Base-by-base conservation (phyloP, 2,888 invertebrate genomes). In the Cremastobaeus sp. region DNA sequence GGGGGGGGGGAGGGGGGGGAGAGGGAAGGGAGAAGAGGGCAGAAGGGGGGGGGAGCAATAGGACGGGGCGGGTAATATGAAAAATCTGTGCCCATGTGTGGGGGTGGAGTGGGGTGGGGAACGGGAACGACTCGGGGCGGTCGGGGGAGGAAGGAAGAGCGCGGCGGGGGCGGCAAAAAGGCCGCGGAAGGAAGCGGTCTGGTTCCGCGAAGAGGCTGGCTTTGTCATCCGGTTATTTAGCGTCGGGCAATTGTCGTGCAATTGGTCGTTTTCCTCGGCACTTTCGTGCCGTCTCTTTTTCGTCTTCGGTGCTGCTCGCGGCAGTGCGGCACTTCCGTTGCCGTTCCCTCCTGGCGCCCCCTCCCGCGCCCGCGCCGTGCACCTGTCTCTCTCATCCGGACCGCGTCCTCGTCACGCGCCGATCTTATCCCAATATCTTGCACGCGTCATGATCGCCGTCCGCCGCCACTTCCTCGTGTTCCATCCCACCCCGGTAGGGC, bases 381-480 rank as follows among this genome's bases (percentile, higher is more conserved):
- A 35, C 28, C 34, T 18, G 28, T 52, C 65, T 34, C 48, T 35
- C 50, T 45, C 50, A 39, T 52, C 64, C 57, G 32, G 37, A 20
- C 66, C 25, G 17, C 47, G 30, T 65, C 72, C 32, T 62, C 12
- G 21, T 45, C 48, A 3, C 45, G 0, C 45, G 3, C 35, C 64
- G 60, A 54, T 69, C 52, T 62, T 69, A 69, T 60, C 60, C 60
- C 21, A 69, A 60, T 69, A 52, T 45, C 52, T 71, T 62, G 50
- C 69, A 68, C 74, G 62, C 69, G 72, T 48, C 76, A 74, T 73
- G 69, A 75, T 72, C 77, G 35, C 60, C 55, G 57, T 55, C 59
- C 60, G 48, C 50, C 45, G 54, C 60, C 65, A 45, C 71, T 64
- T 68, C 75, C 66, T 68, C 68, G 50, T 68, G 35, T 50, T 43